These are phyloP conservation scores for Schizopygopsis pylzovi DNA, from an alignment of 2,797 vertebrate genomes.

Conservation along the genomic window DNA sequence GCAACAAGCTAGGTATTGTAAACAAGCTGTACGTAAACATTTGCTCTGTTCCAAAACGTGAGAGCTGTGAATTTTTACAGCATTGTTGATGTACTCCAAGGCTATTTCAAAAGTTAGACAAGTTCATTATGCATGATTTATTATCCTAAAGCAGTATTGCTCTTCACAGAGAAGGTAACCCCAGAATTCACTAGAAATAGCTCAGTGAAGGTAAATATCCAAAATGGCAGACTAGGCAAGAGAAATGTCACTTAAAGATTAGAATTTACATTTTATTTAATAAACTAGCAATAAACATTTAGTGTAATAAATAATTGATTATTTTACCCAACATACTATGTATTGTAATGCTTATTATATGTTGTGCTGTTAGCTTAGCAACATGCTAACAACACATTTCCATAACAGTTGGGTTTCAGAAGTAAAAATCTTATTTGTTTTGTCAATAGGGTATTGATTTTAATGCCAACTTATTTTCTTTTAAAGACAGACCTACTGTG, in stretches of 20 bases:
- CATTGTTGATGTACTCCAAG: constrained; percentile 3
- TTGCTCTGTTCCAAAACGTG: neutral
- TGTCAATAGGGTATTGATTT: neutral
- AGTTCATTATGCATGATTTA: constrained; percentile 25
- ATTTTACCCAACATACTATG: neutral
- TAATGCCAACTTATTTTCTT: neutral
- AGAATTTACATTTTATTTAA: neutral
- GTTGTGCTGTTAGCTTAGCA: neutral
- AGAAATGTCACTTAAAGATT: neutral
- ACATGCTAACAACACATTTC: neutral
- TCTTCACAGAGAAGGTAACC: neutral
- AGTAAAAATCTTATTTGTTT: neutral
- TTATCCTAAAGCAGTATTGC: neutral
- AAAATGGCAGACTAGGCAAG: neutral
- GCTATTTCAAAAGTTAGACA: constrained; percentile 12
- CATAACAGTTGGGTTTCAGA: neutral
- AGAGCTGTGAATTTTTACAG: neutral
- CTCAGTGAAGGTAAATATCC: neutral
- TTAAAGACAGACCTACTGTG: neutral
- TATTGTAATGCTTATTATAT: neutral
- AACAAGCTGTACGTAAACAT: constrained; percentile 41
- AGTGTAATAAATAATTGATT: neutral
- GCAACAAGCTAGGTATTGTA: constrained; percentile 15
- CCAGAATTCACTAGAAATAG: neutral
- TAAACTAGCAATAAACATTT: neutral